Conservation (phyloP, 2,888 invertebrate genomes). For the Chymomyza fuscimana region DNA sequence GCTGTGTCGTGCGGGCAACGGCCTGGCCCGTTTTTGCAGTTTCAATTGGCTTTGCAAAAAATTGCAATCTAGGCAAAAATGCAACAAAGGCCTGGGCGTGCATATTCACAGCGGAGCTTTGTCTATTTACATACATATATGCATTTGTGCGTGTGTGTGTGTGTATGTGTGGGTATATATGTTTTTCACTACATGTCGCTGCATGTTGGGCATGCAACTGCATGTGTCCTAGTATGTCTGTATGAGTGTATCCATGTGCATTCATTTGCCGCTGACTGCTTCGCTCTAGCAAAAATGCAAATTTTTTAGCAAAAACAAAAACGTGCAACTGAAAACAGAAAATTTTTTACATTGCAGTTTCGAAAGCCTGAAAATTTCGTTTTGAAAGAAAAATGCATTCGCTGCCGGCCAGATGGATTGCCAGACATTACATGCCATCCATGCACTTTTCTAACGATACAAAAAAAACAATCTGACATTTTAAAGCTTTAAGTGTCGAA, state of each 20-base stretch:
- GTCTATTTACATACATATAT: conserved; percentile 45
- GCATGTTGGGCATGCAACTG: background rate
- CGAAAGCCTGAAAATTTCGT: conserved; percentile 64
- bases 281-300: conserved; percentile 63
- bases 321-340: conserved; percentile 15
- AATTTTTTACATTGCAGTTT: conserved; percentile 64
- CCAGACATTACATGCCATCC: background rate
- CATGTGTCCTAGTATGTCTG: conserved; percentile 15
- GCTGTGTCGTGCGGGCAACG: background rate
- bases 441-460: conserved; percentile 18
- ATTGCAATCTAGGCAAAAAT: conserved; percentile 76
- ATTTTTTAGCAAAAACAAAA: conserved; percentile 56
- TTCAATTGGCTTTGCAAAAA: conserved; percentile 67
- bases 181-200: conserved; percentile 37
- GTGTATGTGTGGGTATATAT: conserved; percentile 28
- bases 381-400: conserved; percentile 61
- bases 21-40: conserved; percentile 40
- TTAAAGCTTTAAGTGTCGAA: conserved; percentile 50
- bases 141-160: background rate
- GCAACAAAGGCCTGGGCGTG: conserved; percentile 67
- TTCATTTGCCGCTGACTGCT: conserved; percentile 48
- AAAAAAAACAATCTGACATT: background rate
- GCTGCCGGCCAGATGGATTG: conserved; percentile 25
- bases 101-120: conserved; percentile 47
- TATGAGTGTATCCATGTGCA: conserved; percentile 46